These are phyloP conservation scores for Astreopora myriophthalma DNA, from an alignment of 64 coral and sea anemone species.

Conservation along the genomic window DNA sequence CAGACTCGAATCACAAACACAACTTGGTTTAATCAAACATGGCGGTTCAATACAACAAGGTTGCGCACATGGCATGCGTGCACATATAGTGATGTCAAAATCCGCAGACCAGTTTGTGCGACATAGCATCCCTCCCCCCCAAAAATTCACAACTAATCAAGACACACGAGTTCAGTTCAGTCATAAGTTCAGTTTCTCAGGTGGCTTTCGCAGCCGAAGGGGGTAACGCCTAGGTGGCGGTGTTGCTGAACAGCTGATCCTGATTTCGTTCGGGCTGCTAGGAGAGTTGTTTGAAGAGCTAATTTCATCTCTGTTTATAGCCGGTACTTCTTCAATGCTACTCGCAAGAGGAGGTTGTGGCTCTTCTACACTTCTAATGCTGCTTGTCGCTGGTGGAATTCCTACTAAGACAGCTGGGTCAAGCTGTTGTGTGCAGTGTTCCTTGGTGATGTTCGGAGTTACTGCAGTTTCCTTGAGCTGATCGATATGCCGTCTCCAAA, in stretches of 20 bases:
- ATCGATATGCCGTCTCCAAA: conserved; percentile 67
- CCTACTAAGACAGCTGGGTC: background rate
- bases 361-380: background rate
- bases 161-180: background rate
- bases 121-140: background rate
- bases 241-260: conserved; percentile 8
- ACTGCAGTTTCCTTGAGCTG: conserved; percentile 17
- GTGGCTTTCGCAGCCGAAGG: conserved; percentile 13
- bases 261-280: background rate
- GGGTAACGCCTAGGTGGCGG: conserved; percentile 15
- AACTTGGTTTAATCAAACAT: no score
- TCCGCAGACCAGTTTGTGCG: background rate
- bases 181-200: conserved; percentile 58
- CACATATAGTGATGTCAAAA: no score
- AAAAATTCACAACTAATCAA: rapidly evolving
- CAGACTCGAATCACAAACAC: no score
- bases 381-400: background rate
- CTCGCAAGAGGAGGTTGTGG: no score
- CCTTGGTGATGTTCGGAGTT: background rate
- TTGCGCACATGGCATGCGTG: no score
- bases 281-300: background rate
- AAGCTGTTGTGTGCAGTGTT: background rate
- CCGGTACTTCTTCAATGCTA: no score
- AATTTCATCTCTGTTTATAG: background rate
- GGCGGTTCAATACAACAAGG: no score